Evolutionary conservation across 2,888 invertebrate species (phyloP).

Genomic region (Nomada fabriciana): DNA sequence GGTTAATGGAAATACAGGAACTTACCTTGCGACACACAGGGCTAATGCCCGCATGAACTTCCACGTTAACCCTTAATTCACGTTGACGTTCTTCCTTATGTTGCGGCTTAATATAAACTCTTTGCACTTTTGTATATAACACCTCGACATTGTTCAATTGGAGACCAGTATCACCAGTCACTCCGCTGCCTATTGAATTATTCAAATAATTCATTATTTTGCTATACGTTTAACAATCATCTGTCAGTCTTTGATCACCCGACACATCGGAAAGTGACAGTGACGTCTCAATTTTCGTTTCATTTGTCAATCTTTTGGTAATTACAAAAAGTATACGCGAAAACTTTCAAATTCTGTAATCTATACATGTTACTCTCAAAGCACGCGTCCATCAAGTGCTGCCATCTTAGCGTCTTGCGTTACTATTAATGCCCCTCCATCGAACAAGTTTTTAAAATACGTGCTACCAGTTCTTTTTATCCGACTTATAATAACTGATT

Average conservation of each 20-base stretch:
- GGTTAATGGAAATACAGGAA: constrained; percentile 39
- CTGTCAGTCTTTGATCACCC: constrained; percentile 42
- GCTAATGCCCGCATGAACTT: constrained; percentile 82
- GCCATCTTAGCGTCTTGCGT: constrained; percentile 35
- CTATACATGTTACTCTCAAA: constrained; percentile 56
- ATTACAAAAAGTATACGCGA: constrained; percentile 61
- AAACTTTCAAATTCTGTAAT: constrained; percentile 72
- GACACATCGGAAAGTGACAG: constrained; percentile 40
- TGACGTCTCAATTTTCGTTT: constrained; percentile 58
- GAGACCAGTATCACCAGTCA: constrained; percentile 78
- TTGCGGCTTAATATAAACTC: constrained; percentile 82
- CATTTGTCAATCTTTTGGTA: constrained; percentile 68
- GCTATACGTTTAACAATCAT: constrained; percentile 60
- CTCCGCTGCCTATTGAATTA: constrained; percentile 73
- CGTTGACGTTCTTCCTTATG: constrained; percentile 82
- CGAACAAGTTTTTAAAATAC: neutral
- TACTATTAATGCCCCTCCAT: neutral
- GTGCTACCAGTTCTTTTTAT: too few species aligned
- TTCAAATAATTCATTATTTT: constrained; percentile 81
- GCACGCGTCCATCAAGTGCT: constrained; percentile 64
- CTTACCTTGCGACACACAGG: constrained; percentile 83
- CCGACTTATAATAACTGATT: too few species aligned
- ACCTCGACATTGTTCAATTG: constrained; percentile 83
- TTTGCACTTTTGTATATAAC: constrained; percentile 81
- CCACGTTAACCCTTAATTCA: constrained; percentile 82